Base-by-base conservation (phyloP, 2,113 vertebrate species). In the Bambusicola thoracicus region DNA sequence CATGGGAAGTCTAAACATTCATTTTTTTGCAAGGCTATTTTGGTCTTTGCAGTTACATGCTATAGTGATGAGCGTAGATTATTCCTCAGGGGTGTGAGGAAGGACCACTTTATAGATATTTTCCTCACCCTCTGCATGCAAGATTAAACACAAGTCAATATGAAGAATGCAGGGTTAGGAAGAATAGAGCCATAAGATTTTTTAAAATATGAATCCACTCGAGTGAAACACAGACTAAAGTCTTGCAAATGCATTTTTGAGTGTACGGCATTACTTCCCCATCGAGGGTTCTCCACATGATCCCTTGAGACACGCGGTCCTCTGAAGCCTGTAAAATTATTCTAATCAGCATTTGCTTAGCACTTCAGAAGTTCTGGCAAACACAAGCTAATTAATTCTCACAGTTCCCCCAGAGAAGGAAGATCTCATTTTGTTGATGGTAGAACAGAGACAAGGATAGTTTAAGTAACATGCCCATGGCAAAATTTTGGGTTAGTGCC, bases 301-400 rank as follows among this genome's bases (percentile, higher is more conserved):
- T 97, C 95, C 85, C 95, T 92, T 92, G 95, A 92, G 94, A 96
- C 93, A 90, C 77, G 75, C 56, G 5, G 91, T 92, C 93, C 95
- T 96, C 96, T 96, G 96, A 96, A 96, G 95, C 94, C 92, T 96
- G 89, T 91, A 95, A 96, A 95, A 96, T 96, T 91, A 96, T 96
- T 96, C 91, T 96, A 95, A 96, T 96, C 94, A 93, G 94, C 92
- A 82, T 96, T 96, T 93, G 81, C 85, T 95, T 95, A 96, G 94
- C 81, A 95, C 81, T 96, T 95, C 87, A 94, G 94, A 96, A 96
- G 87, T 95, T 93, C 91, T 94, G 93, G 91, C 87, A 95, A 96
- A 93, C 79, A 96, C 41, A 73, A 93, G 91, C 94, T 96, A 95
- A 96, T 96, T 95, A 95, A 95, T 95, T 94, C 93, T 94, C 73